Conservation (phyloP, 2,113 vertebrate species). For the Dromiciops gliroides region DNA sequence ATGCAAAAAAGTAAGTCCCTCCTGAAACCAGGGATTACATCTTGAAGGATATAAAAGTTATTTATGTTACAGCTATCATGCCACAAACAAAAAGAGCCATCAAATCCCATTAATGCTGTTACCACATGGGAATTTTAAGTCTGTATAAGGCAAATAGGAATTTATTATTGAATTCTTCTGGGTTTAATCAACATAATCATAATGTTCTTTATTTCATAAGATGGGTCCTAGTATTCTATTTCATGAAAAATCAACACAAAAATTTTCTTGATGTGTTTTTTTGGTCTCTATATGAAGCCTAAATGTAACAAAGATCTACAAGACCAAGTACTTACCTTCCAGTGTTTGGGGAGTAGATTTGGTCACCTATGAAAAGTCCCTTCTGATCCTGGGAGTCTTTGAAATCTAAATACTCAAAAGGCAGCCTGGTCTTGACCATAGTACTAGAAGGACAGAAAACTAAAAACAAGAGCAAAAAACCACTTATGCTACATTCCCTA, state of each 20-base stretch:
- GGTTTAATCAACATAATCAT: neutral
- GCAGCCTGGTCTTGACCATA: neutral
- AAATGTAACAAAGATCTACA: neutral
- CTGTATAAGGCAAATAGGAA: neutral
- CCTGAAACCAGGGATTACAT: neutral
- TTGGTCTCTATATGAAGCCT: neutral
- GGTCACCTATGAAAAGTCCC: neutral
- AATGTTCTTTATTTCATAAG: neutral
- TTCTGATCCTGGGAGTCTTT: neutral
- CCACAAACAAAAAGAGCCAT: neutral
- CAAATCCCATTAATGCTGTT: neutral
- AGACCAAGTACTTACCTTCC: neutral
- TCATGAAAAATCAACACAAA: neutral
- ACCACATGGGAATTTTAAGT: neutral
- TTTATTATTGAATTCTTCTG: neutral
- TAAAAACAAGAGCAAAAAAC: neutral
- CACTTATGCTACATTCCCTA: neutral
- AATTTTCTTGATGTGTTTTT: neutral
- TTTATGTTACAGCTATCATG: neutral
- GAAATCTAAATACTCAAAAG: neutral
- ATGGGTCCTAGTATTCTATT: neutral
- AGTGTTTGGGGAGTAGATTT: neutral
- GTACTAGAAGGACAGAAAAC: neutral
- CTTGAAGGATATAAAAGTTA: neutral
- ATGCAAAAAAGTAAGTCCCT: neutral